Conservation (phyloP, 2,113 vertebrate genomes). For the Oceanites oceanicus region DNA sequence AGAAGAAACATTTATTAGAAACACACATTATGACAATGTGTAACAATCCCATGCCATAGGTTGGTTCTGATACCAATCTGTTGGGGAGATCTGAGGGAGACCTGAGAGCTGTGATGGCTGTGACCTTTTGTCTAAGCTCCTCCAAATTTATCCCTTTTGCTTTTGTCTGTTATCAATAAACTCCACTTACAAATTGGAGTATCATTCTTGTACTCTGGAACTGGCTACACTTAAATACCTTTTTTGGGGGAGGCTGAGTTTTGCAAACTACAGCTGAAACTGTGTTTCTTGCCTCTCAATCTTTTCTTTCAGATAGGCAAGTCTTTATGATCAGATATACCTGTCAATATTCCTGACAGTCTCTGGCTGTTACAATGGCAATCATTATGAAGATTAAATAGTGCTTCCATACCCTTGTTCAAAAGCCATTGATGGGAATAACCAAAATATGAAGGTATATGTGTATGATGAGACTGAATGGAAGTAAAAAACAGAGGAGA, state of each 20-base stretch:
- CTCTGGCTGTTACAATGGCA: background rate
- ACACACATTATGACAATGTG: background rate
- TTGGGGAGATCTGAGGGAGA: background rate
- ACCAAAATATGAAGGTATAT: background rate
- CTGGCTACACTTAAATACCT: background rate
- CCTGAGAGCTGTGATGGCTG: background rate
- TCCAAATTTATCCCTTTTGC: background rate
- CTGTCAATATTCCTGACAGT: background rate
- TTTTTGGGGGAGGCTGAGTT: background rate
- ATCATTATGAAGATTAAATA: background rate
- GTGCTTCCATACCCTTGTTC: background rate
- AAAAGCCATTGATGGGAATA: background rate
- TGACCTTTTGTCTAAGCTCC: background rate
- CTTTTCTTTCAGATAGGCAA: background rate
- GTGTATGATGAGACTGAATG: background rate
- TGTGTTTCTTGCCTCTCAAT: background rate
- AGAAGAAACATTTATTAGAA: background rate
- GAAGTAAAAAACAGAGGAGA: background rate
- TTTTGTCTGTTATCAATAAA: background rate
- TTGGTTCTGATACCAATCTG: background rate
- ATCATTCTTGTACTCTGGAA: background rate
- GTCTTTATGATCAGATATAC: background rate
- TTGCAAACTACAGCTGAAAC: background rate
- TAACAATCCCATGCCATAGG: background rate
- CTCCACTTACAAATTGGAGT: background rate